Conservation (phyloP, 2,797 vertebrate species). For the Fundulus diaphanus region DNA sequence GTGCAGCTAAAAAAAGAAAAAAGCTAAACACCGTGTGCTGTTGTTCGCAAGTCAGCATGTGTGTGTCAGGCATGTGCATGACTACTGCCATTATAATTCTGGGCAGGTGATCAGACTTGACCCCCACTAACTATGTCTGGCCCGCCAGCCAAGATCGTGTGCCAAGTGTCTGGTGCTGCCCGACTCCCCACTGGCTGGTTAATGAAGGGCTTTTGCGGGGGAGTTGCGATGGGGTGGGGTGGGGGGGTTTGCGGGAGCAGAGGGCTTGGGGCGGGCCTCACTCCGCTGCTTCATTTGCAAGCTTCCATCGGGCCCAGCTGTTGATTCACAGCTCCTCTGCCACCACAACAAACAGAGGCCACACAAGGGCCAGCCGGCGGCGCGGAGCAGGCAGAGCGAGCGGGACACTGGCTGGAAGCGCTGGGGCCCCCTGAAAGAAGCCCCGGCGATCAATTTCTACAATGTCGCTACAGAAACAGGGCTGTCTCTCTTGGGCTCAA, state of each 20-base stretch:
- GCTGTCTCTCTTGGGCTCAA: slow-evolving; percentile 61
- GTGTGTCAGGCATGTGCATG: slow-evolving; percentile 65
- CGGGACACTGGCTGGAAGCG: slow-evolving; percentile 53
- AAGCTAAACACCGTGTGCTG: slow-evolving; percentile 23
- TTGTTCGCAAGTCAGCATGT: slow-evolving; percentile 44
- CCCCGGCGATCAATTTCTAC: slow-evolving; percentile 64
- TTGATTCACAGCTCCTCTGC: slow-evolving; percentile 79
- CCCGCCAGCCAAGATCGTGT: slow-evolving; percentile 77
- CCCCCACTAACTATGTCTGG: slow-evolving; percentile 82
- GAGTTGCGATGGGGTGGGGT: slow-evolving; percentile 55
- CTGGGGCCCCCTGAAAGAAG: slow-evolving; percentile 39
- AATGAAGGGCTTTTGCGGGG: slow-evolving; percentile 80
- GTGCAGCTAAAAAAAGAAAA: too few species aligned
- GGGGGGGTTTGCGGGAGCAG: slow-evolving; percentile 23
- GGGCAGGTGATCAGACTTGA: slow-evolving; percentile 84
- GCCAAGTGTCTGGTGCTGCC: slow-evolving; percentile 83
- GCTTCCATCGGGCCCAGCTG: slow-evolving; percentile 74
- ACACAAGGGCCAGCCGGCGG: slow-evolving; percentile 65
- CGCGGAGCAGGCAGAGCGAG: slow-evolving; percentile 48
- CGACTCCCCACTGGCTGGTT: slow-evolving; percentile 78
- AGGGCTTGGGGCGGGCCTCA: slow-evolving; percentile 40
- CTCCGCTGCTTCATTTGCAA: slow-evolving; percentile 63
- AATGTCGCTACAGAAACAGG: slow-evolving; percentile 77
- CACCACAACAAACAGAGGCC: slow-evolving; percentile 80
- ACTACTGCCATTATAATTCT: slow-evolving; percentile 82